Base-by-base conservation (phyloP, 2,797 vertebrate genomes). In the Chelon labrosus region DNA sequence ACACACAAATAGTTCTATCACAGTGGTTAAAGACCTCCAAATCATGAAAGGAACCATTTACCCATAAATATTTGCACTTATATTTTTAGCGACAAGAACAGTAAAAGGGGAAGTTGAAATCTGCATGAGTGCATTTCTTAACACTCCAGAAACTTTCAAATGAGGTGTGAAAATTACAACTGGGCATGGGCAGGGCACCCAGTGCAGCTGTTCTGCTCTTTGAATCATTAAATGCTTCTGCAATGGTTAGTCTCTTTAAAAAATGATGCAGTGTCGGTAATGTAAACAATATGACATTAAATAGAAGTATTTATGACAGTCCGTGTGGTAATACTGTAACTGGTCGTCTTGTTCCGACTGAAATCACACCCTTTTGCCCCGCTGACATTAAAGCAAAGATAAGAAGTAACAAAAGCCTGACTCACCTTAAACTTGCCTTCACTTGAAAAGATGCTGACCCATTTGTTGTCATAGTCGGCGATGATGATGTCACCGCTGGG, bases 381-480 rank as follows among this genome's bases (percentile, higher is more conserved):
- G 31, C 44, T 57, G 35, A 37, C 7, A 10, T 2, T 10, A 1
- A 8, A 22, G 35, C 31, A 10, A 35, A 37, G 10, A 52, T 14
- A 6, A 74, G 6, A 42, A 25, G 2, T 6, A 3, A 14, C 38
- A 39, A 46, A 17, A 37, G 19, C 3, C 10, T 1, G 49, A 58
- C 85, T 19, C 89, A 99, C 98, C 96, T 99, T 99, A 91, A 99
- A 99, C 88, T 99, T 99, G 58, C 98, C 98, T 63, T 99, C 97
- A 3, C 94, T 94, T 42, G 97, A 98, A 86, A 99, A 99, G 90
- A 99, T 97, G 97, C 98, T 99, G 92, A 99, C 96, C 98, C 98
- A 99, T 77, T 99, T 99, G 87, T 99, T 99, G 90, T 99, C 98
- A 6, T 99, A 99, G 88, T 99, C 98, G 1, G 98, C 98, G 17